Conservation (phyloP, 2,888 invertebrate genomes). For the Druceiella hillmani region DNA sequence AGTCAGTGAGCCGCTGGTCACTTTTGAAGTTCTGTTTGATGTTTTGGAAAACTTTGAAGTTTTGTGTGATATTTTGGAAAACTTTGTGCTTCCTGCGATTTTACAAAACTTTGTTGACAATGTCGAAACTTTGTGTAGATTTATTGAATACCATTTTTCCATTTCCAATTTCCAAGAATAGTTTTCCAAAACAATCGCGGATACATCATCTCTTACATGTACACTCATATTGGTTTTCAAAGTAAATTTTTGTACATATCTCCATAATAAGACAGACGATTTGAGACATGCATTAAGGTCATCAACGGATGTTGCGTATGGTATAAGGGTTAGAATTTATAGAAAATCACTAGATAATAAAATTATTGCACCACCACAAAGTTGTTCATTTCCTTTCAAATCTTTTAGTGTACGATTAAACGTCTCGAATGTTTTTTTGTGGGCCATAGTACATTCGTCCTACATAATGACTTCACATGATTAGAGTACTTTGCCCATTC, state of each 20-base stretch:
- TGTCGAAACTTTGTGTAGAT: no score
- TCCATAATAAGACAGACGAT: neutral
- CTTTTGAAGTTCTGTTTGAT: no score
- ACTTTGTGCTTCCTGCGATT: no score
- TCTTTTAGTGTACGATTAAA: neutral
- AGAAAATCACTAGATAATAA: neutral
- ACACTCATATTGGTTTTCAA: neutral
- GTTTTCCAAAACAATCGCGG: neutral
- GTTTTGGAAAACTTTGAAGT: no score
- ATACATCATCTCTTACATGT: neutral
- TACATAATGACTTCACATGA: no score
- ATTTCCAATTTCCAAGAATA: neutral
- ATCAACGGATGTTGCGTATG: neutral
- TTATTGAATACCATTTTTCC: no score
- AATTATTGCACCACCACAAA: neutral
- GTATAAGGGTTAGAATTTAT: neutral
- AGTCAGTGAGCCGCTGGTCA: no score
- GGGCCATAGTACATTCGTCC: no score
- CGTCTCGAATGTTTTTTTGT: no score
- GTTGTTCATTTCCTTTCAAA: neutral
- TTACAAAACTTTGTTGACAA: no score
- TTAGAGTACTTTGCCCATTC: no score
- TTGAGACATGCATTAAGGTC: neutral
- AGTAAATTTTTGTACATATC: neutral
- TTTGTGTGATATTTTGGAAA: no score